Evolutionary conservation across 2,113 vertebrate genomes (phyloP), one percentile per base, ranked within the genome.

Genomic region (Mugil cephalus): DNA sequence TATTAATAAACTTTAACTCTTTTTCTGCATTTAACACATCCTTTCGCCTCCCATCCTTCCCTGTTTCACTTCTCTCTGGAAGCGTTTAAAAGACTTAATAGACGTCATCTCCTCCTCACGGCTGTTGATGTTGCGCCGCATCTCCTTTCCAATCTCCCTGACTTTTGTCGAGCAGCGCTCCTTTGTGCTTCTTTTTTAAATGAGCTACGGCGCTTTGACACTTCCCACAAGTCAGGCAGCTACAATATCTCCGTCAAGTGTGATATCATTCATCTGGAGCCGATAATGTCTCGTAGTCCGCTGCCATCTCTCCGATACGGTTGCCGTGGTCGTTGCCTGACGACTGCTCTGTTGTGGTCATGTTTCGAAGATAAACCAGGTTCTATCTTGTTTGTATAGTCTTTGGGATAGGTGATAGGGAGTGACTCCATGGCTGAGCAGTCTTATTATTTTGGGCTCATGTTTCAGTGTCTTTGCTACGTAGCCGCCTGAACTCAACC

Each of bases 371-470:
- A 88, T 86, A 85, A 83, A 66, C 56, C 75, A 69, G 78, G 67
- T 66, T 60, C 24, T 85, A 77, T 84, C 79, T 77, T 88, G 89
- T 88, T 90, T 92, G 89, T 82, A 38, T 77, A 56, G 56, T 87
- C 83, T 91, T 69, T 68, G 72, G 61, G 42, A 64, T 46, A 71
- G 75, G 76, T 87, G 87, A 84, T 82, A 69, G 75, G 79, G 66
- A 52, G 81, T 73, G 84, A 87, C 69, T 80, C 87, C 62, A 80
- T 72, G 82, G 74, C 50, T 53, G 65, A 69, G 53, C 58, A 68
- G 61, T 64, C 43, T 59, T 83, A 77, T 80, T 80, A 88, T 79
- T 91, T 84, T 8, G 46, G 72, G 56, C 60, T 89, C 77, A 72
- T 52, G 15, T 89, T 92, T 80, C 88, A 83, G 18, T 45, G 47